These are phyloP conservation scores for Pelagia noctiluca DNA, from an alignment of 30 jellyfish, hydroid and myxozoan species.

Conservation along the genomic window DNA sequence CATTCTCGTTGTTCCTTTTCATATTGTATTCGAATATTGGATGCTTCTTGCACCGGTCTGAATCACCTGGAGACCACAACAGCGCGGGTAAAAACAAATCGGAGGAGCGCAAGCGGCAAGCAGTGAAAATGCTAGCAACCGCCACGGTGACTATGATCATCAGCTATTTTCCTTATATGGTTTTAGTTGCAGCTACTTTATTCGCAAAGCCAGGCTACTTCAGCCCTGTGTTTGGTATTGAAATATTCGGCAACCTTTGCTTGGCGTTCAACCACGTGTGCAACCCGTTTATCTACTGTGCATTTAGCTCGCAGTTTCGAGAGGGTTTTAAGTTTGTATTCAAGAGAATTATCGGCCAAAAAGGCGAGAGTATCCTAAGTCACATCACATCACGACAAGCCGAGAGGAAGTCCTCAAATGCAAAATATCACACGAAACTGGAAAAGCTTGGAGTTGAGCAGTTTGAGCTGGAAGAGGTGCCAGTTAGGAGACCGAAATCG, in stretches of 20 bases:
- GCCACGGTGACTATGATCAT: slow-evolving; percentile 59
- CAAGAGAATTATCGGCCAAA: slow-evolving; percentile 11
- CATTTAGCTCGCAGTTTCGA: slow-evolving; percentile 69
- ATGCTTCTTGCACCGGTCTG: neutral
- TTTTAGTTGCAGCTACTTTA: slow-evolving; percentile 40
- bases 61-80: slow-evolving; percentile 40
- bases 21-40: slow-evolving; percentile 45
- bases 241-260: slow-evolving; percentile 39
- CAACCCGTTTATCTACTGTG: slow-evolving; percentile 72
- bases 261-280: slow-evolving; percentile 43
- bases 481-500: neutral
- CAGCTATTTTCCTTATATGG: slow-evolving; percentile 67
- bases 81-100: slow-evolving; percentile 16
- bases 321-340: slow-evolving; percentile 25
- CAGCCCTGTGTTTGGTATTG: slow-evolving; percentile 65
- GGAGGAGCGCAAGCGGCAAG: slow-evolving; percentile 61
- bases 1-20: slow-evolving; percentile 49
- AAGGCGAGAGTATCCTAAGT: too few relatives aligned
- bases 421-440: too few relatives aligned
- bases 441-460: too few relatives aligned
- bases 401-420: too few relatives aligned
- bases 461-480: neutral
- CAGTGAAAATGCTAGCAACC: slow-evolving; percentile 62
- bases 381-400: too few relatives aligned
- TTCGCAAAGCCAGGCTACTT: slow-evolving; percentile 66